phyloP scores from a whole-genome alignment of 1,140 invertebrate genomes.

The Pseudomyrmex sp. region DNA sequence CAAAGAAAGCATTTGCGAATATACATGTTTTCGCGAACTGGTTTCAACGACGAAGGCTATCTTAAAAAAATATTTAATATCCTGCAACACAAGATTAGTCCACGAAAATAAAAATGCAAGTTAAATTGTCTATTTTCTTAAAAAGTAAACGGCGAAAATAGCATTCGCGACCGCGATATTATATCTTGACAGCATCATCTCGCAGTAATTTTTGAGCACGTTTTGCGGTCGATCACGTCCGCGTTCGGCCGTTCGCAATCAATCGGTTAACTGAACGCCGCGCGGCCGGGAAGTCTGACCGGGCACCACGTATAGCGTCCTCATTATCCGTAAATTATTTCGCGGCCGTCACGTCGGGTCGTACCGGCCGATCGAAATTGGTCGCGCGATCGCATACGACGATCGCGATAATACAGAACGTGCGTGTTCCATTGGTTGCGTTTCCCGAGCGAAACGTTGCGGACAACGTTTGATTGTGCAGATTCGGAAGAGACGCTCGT shows the following conservation, averaged over 20 bases:
- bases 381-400: conserved; percentile 58
- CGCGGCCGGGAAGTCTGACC: conserved; percentile 46
- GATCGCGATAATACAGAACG: conserved; percentile 68
- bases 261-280: conserved; percentile 63
- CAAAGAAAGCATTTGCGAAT: not conserved
- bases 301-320: conserved; percentile 63
- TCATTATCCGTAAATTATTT: conserved; percentile 75
- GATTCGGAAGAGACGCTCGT: conserved; percentile 43
- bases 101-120: not conserved
- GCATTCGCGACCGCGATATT: not conserved
- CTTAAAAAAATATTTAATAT: not conserved
- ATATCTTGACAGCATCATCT: conserved; percentile 28
- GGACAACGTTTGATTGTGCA: conserved; percentile 36
- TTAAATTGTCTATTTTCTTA: not conserved
- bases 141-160: not conserved
- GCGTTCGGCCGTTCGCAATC: conserved; percentile 60
- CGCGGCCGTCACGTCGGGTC: conserved; percentile 64
- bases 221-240: conserved; percentile 70
- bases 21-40: not conserved
- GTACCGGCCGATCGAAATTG: conserved; percentile 65
- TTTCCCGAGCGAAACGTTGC: conserved; percentile 54
- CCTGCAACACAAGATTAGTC: not conserved
- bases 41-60: not conserved
- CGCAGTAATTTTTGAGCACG: conserved; percentile 67
- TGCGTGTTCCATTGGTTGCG: conserved; percentile 69